phyloP scores from a whole-genome alignment of 2,113 vertebrate species.

The Microtus montanus region DNA sequence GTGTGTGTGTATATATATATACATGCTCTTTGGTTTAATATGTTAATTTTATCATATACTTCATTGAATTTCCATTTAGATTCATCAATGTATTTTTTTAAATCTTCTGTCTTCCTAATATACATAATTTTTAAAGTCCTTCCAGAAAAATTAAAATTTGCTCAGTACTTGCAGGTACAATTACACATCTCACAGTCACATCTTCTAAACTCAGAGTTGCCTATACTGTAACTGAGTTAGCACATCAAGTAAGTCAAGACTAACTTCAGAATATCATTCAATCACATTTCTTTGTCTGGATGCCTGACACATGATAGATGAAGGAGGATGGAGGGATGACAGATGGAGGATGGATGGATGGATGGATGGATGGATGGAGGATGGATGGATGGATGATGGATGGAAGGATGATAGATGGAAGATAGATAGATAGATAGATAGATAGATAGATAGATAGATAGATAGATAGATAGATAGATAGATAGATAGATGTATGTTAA shows the following conservation, averaged over 20 bases:
- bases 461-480: too few species aligned
- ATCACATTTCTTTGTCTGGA: background rate
- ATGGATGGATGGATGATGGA: background rate
- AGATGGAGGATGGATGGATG: background rate
- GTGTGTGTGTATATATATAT: background rate
- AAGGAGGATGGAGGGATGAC: background rate
- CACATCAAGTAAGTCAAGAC: background rate
- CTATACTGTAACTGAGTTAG: background rate
- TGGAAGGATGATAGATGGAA: background rate
- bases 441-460: background rate
- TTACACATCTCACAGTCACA: background rate
- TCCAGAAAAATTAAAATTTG: background rate
- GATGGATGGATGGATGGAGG: background rate
- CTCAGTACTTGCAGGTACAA: background rate
- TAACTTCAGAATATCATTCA: background rate
- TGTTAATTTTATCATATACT: background rate
- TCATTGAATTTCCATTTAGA: constrained; percentile 32
- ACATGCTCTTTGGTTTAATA: background rate
- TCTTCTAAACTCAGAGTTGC: background rate
- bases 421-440: background rate
- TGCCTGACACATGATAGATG: background rate
- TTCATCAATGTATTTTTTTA: background rate
- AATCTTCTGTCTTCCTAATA: background rate
- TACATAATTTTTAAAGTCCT: background rate
- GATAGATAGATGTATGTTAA: background rate